Evolutionary conservation across 2,888 invertebrate genomes (phyloP).

Genomic region (Marronus borbonicus): DNA sequence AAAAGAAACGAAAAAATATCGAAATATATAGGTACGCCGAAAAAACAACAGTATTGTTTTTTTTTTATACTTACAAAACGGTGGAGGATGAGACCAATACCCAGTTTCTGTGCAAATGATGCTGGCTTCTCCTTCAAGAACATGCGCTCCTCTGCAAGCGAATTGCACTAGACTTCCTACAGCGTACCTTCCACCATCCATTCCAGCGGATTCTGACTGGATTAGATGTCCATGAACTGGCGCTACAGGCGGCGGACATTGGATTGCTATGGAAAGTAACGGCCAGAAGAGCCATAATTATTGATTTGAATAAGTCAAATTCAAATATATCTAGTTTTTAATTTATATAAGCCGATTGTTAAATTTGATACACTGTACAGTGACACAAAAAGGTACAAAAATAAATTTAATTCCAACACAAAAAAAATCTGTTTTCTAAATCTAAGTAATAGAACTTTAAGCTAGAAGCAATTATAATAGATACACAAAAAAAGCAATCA

Average conservation of each 20-base stretch:
- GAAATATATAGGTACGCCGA: no score
- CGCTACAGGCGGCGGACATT: slow-evolving; percentile 83
- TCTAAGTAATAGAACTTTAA: no score
- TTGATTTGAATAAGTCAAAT: not conserved
- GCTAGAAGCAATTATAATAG: no score
- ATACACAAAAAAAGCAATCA: no score
- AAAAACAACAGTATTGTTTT: no score
- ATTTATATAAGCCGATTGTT: no score
- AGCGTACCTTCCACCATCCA: slow-evolving; percentile 78
- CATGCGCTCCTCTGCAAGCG: slow-evolving; percentile 79
- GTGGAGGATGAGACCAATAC: slow-evolving; percentile 90
- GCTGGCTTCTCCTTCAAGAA: slow-evolving; percentile 83
- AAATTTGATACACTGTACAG: no score
- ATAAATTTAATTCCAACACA: no score
- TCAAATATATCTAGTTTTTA: no score
- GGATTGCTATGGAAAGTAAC: slow-evolving; percentile 76
- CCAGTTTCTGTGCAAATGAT: slow-evolving; percentile 91
- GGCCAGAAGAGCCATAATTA: not conserved
- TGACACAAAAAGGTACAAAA: no score
- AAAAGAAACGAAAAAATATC: no score
- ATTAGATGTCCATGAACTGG: slow-evolving; percentile 81
- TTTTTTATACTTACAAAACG: slow-evolving; percentile 77
- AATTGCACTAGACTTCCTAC: slow-evolving; percentile 88
- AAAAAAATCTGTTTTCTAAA: no score
- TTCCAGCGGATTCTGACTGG: slow-evolving; percentile 72